These are phyloP conservation scores for Conops quadrifasciatus DNA, from an alignment of 2,888 invertebrate genomes.

Conservation along the genomic window DNA sequence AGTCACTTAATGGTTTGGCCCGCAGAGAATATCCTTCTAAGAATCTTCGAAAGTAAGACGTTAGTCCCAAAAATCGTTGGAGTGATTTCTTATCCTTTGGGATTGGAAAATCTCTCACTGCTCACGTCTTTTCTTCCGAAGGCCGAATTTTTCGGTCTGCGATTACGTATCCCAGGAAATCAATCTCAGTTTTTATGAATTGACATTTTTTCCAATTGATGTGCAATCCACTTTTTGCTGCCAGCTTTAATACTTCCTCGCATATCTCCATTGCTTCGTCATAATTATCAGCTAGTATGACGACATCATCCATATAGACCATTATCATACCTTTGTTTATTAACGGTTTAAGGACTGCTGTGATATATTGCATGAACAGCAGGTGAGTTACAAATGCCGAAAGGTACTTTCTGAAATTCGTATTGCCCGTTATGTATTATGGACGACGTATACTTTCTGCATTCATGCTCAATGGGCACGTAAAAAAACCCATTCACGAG, in stretches of 20 bases:
- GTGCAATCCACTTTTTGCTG: constrained; percentile 6
- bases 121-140: too few species aligned
- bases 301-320: constrained; percentile 36
- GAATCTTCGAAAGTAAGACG: constrained; percentile 39
- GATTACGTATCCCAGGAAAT: constrained; percentile 32
- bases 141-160: too few species aligned
- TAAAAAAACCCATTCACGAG: constrained; percentile 37
- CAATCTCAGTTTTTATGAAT: constrained; percentile 20
- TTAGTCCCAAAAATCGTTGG: constrained; percentile 38
- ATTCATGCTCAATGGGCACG: constrained; percentile 27
- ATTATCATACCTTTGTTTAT: too few species aligned
- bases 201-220: constrained; percentile 33
- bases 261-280: constrained; percentile 18
- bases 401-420: background rate
- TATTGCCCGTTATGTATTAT: constrained; percentile 8
- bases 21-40: constrained; percentile 47
- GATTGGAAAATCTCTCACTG: too few species aligned
- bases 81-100: constrained; percentile 30
- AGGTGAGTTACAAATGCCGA: background rate
- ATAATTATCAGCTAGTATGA: constrained; percentile 35
- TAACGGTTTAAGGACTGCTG: too few species aligned
- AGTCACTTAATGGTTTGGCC: constrained; percentile 55
- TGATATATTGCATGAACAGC: constrained; percentile 37
- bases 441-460: constrained; percentile 37
- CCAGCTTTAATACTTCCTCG: constrained; percentile 4